These are phyloP conservation scores for Electrona antarctica DNA, from an alignment of 2,113 vertebrate genomes.

Conservation along the genomic window DNA sequence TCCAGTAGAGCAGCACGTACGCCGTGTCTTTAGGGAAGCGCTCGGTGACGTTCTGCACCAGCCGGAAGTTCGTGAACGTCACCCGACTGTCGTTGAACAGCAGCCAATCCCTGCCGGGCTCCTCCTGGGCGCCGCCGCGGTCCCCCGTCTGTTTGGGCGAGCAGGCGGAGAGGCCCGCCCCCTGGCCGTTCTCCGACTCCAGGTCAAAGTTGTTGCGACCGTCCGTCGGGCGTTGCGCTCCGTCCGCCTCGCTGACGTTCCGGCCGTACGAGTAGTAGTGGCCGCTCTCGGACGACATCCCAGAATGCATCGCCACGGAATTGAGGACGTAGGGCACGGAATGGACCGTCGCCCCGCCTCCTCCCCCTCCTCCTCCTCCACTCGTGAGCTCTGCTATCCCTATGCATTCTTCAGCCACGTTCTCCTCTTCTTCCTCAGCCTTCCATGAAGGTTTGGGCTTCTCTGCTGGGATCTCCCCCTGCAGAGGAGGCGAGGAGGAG, in stretches of 20 bases:
- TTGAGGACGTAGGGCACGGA: constrained; percentile 87
- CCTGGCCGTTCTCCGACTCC: constrained; percentile 62
- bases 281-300: constrained; percentile 96
- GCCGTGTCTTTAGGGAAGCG: constrained; percentile 98
- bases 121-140: constrained; percentile 69
- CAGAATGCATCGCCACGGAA: constrained; percentile 97
- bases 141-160: constrained; percentile 71
- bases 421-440: constrained; percentile 82
- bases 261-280: constrained; percentile 97
- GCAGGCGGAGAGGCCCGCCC: constrained; percentile 43
- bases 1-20: constrained; percentile 96
- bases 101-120: constrained; percentile 94
- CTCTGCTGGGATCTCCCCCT: constrained; percentile 91
- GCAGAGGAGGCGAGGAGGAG: constrained; percentile 53
- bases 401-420: constrained; percentile 22
- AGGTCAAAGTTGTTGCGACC: constrained; percentile 66
- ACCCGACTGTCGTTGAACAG: constrained; percentile 98
- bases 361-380: no score
- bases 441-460: constrained; percentile 92
- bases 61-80: constrained; percentile 95
- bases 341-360: constrained; percentile 54
- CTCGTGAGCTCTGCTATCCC: constrained; percentile 40
- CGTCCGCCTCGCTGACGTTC: constrained; percentile 81
- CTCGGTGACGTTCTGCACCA: constrained; percentile 94
- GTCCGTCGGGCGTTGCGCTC: constrained; percentile 65